Evolutionary conservation across 1,140 invertebrate species (phyloP).

Genomic region (Elysia chlorotica): DNA sequence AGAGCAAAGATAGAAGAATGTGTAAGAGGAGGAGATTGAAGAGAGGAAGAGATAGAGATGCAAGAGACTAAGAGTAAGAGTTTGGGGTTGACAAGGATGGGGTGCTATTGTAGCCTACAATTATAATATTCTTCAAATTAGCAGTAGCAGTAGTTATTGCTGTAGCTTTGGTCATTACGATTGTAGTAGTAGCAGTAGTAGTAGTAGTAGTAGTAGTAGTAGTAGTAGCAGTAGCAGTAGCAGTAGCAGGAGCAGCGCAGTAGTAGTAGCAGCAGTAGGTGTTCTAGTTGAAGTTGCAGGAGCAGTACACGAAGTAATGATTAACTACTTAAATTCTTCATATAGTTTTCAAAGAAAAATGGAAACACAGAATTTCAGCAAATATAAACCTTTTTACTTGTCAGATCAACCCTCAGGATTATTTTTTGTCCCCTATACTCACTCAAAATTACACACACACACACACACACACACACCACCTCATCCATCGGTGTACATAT

Average conservation of each 20-base stretch:
- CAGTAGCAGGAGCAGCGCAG: too few relatives aligned
- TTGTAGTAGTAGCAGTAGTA: background rate
- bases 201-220: background rate
- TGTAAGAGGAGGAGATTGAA: too few relatives aligned
- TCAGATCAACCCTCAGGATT: background rate
- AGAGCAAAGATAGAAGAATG: background rate
- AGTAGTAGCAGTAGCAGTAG: too few relatives aligned
- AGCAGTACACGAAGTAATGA: too few relatives aligned
- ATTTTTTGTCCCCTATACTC: background rate
- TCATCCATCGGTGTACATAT: too few relatives aligned
- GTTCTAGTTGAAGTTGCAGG: too few relatives aligned
- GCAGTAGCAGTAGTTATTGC: conserved; percentile 9
- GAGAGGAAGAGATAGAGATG: too few relatives aligned
- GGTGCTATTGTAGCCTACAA: conserved; percentile 52
- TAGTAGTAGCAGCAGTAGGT: background rate
- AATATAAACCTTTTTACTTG: background rate
- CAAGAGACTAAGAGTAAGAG: background rate
- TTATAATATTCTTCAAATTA: conserved; percentile 62
- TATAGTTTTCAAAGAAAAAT: background rate
- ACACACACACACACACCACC: too few relatives aligned
- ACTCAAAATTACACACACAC: background rate
- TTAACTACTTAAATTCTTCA: too few relatives aligned
- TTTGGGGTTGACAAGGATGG: conserved; percentile 8
- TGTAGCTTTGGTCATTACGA: background rate
- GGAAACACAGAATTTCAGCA: background rate